Evolutionary conservation across 1,140 invertebrate species (phyloP).

Genomic region (Pogonus chalceus): DNA sequence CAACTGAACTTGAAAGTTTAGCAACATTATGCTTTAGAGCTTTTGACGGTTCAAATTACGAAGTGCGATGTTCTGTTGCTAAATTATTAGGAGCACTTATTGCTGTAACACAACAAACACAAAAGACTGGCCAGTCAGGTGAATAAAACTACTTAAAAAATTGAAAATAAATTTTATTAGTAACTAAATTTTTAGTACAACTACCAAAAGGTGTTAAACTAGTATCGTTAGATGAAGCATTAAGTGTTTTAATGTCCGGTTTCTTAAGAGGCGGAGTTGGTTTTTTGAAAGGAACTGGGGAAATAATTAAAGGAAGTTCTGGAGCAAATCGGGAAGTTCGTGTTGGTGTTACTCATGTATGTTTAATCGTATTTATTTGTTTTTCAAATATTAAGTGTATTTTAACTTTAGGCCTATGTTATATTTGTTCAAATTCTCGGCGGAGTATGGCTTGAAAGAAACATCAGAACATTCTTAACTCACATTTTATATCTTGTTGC

Average conservation of each 20-base stretch:
- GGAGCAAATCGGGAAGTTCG: constrained; percentile 89
- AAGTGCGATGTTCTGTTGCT: constrained; percentile 85
- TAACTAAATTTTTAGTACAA: constrained; percentile 36
- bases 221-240: constrained; percentile 82
- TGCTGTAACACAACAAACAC: constrained; percentile 68
- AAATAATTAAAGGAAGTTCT: constrained; percentile 92
- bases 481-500: constrained; percentile 89
- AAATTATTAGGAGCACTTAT: constrained; percentile 79
- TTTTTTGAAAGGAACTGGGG: constrained; percentile 87
- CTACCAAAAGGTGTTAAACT: constrained; percentile 42
- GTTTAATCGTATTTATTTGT: constrained; percentile 30
- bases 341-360: constrained; percentile 87
- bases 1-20: constrained; percentile 80
- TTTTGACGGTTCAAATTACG: constrained; percentile 90
- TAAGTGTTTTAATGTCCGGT: constrained; percentile 87
- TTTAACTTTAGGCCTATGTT: constrained; percentile 73
- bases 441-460: constrained; percentile 86
- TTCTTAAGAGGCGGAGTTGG: constrained; percentile 90
- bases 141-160: constrained; percentile 20
- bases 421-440: constrained; percentile 89
- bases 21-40: constrained; percentile 82
- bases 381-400: constrained; percentile 14
- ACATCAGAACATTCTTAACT: constrained; percentile 71
- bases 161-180: neutral
- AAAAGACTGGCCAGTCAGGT: constrained; percentile 35